Evolutionary conservation across 2,113 vertebrate species (phyloP), one percentile per base, ranked within the genome.

Genomic region (Numida meleagris): DNA sequence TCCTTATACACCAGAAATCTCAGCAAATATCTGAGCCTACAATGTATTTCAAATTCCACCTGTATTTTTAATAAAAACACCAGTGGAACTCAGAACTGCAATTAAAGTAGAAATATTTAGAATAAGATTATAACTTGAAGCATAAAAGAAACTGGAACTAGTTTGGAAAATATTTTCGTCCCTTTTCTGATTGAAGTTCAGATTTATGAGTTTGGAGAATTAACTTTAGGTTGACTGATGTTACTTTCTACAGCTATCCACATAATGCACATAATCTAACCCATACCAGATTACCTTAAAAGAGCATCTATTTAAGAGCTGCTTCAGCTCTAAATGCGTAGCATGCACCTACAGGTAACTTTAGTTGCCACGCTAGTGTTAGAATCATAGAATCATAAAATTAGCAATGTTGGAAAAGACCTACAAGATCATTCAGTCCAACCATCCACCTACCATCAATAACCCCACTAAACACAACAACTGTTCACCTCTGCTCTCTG

Each of bases 1-100:
- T 94, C 82, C 79, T 94, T 58, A 17, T 76, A 66, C 58, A 73
- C 90, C 79, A 83, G 82, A 73, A 88, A 82, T 73, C 40, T 43
- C 40, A 66, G 43, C 31, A 57, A 74, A 55, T 16, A 33, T 59
- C 43, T 50, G 61, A 38, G 59, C 72, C 75, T 68, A 62, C 6
- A 4, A 58, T 75, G 82, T 55, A 82, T 70, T 89, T 72, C 67
- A 58, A 38, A 29, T 46, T 83, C 42, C 75, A n/a, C 43, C 70
- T 42, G 9, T 43, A 40, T 40, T 79, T 89, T 66, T 33, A 29
- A 55, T 40, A 42, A 72, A 29, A 40, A 40, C 17, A 38, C 23
- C 25, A 40, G 29, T 27, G 27, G 36, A 40, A 50, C 9, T 53
- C 14, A 31, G 70, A 55, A 15, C 27, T 55, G 9, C 25, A 53